Conservation (phyloP, 2,888 invertebrate species). For the Pinctada fucata region DNA sequence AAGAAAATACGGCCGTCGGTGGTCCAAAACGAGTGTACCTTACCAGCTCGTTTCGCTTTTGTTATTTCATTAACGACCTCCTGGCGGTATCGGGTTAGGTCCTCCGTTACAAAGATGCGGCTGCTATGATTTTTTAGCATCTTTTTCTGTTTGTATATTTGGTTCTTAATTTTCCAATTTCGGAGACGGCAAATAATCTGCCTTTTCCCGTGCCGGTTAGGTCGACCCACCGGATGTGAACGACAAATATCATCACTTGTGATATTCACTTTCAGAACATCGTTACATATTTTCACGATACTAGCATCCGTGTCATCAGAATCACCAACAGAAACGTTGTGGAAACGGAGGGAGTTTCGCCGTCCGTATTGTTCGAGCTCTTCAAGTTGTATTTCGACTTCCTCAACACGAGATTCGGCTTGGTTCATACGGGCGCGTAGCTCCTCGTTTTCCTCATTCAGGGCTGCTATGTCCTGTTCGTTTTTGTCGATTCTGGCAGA, state of each 20-base stretch:
- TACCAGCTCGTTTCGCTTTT: background rate
- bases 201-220: background rate
- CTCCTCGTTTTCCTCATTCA: too few species aligned
- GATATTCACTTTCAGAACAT: too few species aligned
- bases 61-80: background rate
- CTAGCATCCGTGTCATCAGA: too few species aligned
- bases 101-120: slow-evolving; percentile 13
- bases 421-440: too few species aligned
- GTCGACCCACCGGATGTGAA: slow-evolving; percentile 1
- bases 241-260: background rate
- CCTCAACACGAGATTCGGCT: too few species aligned
- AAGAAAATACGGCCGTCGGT: slow-evolving; percentile 13
- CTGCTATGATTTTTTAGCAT: background rate
- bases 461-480: too few species aligned
- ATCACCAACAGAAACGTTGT: too few species aligned
- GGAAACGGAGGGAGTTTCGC: too few species aligned
- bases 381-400: too few species aligned
- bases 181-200: slow-evolving; percentile 7
- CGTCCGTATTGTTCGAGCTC: too few species aligned
- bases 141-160: background rate
- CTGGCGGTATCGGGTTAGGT: slow-evolving; percentile 9
- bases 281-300: too few species aligned
- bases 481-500: too few species aligned
- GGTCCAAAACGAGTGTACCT: slow-evolving; percentile 17
- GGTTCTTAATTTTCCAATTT: slow-evolving; percentile 14